These are phyloP conservation scores for Pycnomerus fuliginosus DNA, from an alignment of 2,888 invertebrate genomes.

Conservation along the genomic window DNA sequence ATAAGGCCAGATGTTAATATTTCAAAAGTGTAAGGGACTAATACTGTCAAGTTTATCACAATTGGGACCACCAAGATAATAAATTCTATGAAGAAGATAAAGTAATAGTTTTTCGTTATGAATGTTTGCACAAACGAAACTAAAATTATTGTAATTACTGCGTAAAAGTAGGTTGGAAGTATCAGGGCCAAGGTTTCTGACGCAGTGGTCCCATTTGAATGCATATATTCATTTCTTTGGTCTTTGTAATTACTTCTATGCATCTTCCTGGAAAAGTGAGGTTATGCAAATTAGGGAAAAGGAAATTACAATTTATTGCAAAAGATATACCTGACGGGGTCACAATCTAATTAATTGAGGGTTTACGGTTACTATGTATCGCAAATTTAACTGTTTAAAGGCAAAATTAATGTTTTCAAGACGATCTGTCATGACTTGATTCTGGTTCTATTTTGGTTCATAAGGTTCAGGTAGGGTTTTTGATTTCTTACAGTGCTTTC, in stretches of 20 bases:
- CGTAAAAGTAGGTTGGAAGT: constrained; percentile 44
- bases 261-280: too few species aligned
- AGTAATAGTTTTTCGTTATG: constrained; percentile 5
- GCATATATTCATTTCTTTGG: constrained; percentile 57
- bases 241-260: too few species aligned
- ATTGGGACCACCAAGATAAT: constrained; percentile 58
- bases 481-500: constrained; percentile 35
- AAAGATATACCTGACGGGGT: too few species aligned
- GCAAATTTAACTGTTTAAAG: too few species aligned
- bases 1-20: constrained; percentile 3
- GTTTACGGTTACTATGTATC: too few species aligned
- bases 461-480: constrained; percentile 31
- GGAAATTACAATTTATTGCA: too few species aligned
- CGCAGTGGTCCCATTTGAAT: constrained; percentile 58
- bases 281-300: too few species aligned
- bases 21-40: constrained; percentile 46
- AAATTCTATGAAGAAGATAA: constrained; percentile 57
- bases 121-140: constrained; percentile 32
- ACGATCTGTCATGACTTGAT: too few species aligned
- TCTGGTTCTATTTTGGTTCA: too few species aligned
- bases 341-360: too few species aligned
- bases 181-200: constrained; percentile 53
- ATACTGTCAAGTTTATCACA: constrained; percentile 59
- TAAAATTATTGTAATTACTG: constrained; percentile 40
- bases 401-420: too few species aligned